Percentiles rank a stretch among this genome's conserved stretches.
Conservation (phyloP, 2,797 vertebrate genomes). For the Acanthurus tractus region DNA sequence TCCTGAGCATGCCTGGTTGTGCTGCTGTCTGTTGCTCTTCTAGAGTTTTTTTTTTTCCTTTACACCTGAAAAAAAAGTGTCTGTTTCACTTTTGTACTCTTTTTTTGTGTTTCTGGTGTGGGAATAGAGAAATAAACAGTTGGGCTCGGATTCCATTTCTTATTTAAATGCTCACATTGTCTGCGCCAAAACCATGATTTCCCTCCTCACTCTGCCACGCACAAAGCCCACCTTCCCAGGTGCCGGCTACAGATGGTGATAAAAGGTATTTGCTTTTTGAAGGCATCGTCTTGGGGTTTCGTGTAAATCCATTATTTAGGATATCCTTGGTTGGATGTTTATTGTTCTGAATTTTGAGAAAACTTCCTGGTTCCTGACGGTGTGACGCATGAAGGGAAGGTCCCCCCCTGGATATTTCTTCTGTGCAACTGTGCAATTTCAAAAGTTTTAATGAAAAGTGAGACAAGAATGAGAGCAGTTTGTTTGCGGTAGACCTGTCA, state of each 20-base stretch:
- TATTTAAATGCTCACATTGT: conserved; percentile 85
- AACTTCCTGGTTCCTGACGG: conserved; percentile 68
- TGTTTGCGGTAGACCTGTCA: conserved; percentile 24
- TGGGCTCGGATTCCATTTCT: conserved; percentile 76
- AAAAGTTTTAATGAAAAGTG: conserved; percentile 76
- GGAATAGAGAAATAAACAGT: conserved; percentile 81
- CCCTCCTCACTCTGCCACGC: conserved; percentile 77
- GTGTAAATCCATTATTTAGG: conserved; percentile 83
- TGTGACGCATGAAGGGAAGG: conserved; percentile 34
- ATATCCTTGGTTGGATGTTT: conserved; percentile 74
- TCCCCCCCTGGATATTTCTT: conserved; percentile 50
- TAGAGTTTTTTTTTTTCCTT: conserved; percentile 18
- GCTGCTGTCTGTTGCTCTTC: conserved; percentile 44
- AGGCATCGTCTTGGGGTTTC: conserved; percentile 81
- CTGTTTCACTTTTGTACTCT: conserved; percentile 28
- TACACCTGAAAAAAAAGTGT: conserved; percentile 24
- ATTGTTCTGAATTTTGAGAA: conserved; percentile 79
- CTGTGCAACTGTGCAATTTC: conserved; percentile 53
- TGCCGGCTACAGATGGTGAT: conserved; percentile 81
- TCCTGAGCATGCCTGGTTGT: not conserved
- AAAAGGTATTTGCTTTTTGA: conserved; percentile 83
- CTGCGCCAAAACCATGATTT: conserved; percentile 83
- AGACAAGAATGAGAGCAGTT: conserved; percentile 55
- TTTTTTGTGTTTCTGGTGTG: conserved; percentile 56
- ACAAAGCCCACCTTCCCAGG: conserved; percentile 83